Base-by-base conservation (phyloP, 2,888 invertebrate species). In the Glyphotaelius pellucidus region DNA sequence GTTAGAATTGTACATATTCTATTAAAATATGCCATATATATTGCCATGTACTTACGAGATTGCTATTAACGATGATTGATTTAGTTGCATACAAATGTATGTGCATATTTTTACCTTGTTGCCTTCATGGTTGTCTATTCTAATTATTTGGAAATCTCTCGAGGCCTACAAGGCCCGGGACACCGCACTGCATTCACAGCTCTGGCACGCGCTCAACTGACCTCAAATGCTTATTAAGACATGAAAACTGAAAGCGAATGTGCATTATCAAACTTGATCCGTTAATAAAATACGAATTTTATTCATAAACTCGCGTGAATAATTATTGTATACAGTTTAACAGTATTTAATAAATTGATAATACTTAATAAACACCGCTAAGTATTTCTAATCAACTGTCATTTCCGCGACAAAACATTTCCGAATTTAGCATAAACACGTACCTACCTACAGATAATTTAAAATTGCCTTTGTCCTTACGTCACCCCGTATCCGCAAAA, bases 401-500 rank as follows among this genome's bases (percentile, higher is more conserved):
- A 52, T n/a, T 86, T 86, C 86, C 86, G 86, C 52, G 19, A 47
- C 31, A n/a, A 86, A 84, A 42, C 42, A 30, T 86, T 86, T 86
- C 86, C 86, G 86, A 86, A 86, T 86, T 47, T 52, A 14, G 42
- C 30, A 86, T n/a, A 86, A 86, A 15, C 88, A 89, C 80, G 80
- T 89, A 42, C 47, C 47, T 47, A 15, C 3, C 47, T 5, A 38
- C 9, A 88, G 88, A 79, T 79, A n/a, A 89, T 89, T 89, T 89
- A 31, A 89, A 89, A 35, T 89, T 79, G 79, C 79, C 88, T 89
- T 67, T 89, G 79, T 79, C 88, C 88, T 89, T 89, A 80, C 88
- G 79, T 79, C 88, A 89, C 79, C 15, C 79, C 15, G 88, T 89
- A 89, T 89, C 88, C 88, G 88, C 88, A 89, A 79, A 89, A 80